Percentiles rank a stretch among this genome's conserved stretches.
phyloP scores from a whole-genome alignment of 2,113 vertebrate species.

The Hepsetus odoe region DNA sequence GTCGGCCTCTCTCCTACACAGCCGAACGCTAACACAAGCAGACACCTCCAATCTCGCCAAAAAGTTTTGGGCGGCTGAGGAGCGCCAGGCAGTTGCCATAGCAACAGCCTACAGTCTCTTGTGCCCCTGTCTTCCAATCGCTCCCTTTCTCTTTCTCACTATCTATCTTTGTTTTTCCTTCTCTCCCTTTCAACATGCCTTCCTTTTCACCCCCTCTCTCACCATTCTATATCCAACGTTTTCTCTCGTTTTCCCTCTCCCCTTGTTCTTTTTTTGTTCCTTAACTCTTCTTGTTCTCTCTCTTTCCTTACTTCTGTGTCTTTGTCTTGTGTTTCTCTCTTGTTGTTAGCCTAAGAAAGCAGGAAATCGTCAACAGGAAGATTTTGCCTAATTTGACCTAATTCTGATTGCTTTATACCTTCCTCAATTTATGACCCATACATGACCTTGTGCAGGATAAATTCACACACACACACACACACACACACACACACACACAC shows the following conservation, averaged over 20 bases:
- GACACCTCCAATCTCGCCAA: conserved; percentile 13
- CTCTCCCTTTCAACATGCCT: too few species aligned
- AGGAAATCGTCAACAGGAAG: not conserved
- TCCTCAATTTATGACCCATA: not conserved
- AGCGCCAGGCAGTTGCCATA: conserved; percentile 38
- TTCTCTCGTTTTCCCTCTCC: not conserved
- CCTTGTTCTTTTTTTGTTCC: not conserved
- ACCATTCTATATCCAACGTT: too few species aligned
- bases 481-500: not conserved
- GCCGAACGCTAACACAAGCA: not conserved
- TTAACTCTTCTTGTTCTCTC: not conserved
- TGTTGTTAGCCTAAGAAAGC: not conserved
- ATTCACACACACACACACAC: not conserved
- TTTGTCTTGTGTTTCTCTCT: too few species aligned
- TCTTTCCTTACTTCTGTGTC: too few species aligned
- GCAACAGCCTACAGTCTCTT: conserved; percentile 45
- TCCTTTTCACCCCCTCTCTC: too few species aligned
- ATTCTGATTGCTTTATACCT: not conserved
- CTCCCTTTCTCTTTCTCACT: not conserved
- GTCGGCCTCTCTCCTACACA: conserved; percentile 1
- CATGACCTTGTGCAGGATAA: conserved; percentile 4
- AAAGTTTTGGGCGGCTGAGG: conserved; percentile 33
- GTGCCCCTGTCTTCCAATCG: not conserved
- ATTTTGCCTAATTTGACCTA: not conserved
- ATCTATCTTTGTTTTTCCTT: not conserved